Conservation (phyloP, 1,140 invertebrate species). For the Achatina immaculata region DNA sequence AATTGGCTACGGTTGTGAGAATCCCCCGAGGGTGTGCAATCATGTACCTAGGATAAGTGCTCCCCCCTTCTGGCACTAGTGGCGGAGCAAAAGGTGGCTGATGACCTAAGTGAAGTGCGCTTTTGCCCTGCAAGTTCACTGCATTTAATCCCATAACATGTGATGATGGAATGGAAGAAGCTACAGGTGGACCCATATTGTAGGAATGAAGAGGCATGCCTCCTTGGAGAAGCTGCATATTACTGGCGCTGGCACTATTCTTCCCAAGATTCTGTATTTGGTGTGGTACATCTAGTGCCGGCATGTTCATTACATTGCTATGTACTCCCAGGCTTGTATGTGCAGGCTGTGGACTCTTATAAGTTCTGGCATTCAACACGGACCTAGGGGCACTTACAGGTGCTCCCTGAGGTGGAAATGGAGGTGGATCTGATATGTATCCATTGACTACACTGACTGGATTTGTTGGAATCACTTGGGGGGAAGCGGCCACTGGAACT, state of each 20-base stretch:
- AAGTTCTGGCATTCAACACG: background rate
- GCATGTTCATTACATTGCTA: constrained; percentile 46
- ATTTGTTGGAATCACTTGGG: background rate
- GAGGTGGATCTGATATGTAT: constrained; percentile 32
- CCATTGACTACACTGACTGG: background rate
- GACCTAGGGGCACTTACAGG: background rate
- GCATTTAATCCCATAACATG: background rate
- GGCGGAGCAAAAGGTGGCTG: background rate
- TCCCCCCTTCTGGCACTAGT: background rate
- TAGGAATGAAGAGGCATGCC: background rate
- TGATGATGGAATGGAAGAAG: background rate
- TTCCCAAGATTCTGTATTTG: background rate
- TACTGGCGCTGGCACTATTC: background rate
- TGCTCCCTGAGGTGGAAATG: background rate
- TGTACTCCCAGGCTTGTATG: background rate
- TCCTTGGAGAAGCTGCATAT: background rate
- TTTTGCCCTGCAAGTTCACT: background rate
- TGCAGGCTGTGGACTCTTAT: constrained; percentile 7
- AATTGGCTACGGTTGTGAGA: background rate
- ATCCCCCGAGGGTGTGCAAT: background rate
- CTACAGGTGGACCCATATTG: background rate
- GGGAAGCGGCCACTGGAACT: background rate
- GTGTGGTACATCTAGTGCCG: background rate
- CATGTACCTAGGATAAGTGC: background rate
- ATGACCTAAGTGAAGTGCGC: background rate